phyloP scores from a whole-genome alignment of 2,113 vertebrate genomes.

The Passer domesticus region DNA sequence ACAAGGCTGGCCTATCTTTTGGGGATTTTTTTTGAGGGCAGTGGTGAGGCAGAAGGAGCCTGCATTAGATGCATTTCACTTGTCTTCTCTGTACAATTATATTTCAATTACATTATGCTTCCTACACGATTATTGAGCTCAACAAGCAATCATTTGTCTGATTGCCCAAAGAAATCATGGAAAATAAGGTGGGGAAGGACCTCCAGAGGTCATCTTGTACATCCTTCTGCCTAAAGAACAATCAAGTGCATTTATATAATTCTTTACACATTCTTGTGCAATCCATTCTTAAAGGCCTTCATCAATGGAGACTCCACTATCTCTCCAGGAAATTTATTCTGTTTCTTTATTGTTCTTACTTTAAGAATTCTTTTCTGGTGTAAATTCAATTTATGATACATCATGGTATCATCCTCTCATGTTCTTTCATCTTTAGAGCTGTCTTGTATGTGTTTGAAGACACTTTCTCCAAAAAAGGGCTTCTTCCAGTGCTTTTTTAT shows the following conservation, averaged over 20 bases:
- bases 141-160: slow-evolving; percentile 20
- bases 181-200: slow-evolving; percentile 10
- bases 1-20: not conserved
- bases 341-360: not conserved
- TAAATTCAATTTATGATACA: not conserved
- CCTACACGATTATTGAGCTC: slow-evolving; percentile 25
- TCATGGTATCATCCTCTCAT: not conserved
- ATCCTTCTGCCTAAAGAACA: not conserved
- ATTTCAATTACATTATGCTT: slow-evolving; percentile 8
- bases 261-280: not conserved
- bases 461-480: not conserved
- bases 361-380: not conserved
- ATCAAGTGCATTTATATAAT: not conserved
- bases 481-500: not conserved
- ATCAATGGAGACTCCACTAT: not conserved
- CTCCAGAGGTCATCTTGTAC: not conserved
- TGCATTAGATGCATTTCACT: not conserved
- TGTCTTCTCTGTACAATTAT: not conserved
- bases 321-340: not conserved
- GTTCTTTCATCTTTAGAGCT: not conserved
- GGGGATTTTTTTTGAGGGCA: not conserved
- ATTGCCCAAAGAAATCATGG: not conserved
- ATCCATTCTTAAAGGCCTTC: not conserved
- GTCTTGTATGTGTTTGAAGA: not conserved
- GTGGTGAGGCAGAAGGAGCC: not conserved